Percentiles rank a stretch among this genome's conserved stretches.
Conservation (phyloP, 2,797 vertebrate species). For the Aphelocoma californica region DNA sequence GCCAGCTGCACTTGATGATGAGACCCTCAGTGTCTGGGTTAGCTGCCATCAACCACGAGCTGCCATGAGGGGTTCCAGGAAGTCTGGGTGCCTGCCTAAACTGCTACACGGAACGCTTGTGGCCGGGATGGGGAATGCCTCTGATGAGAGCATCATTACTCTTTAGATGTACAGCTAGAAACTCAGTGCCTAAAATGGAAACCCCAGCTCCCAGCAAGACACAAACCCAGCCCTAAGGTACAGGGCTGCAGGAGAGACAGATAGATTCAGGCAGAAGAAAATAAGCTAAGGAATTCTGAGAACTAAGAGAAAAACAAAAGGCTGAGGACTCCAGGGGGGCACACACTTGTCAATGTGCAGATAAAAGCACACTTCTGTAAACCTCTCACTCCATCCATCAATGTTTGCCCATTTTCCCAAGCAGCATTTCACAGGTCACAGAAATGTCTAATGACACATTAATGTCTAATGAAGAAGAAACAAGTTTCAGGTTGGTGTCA, state of each 20-base stretch:
- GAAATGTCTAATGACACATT: not conserved
- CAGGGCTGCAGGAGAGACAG: not conserved
- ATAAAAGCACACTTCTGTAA: not conserved
- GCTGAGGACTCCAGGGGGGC: not conserved
- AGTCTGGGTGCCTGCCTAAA: not conserved
- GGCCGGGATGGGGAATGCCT: not conserved
- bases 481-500: not conserved
- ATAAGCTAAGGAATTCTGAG: not conserved
- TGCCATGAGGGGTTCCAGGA: not conserved
- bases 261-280: not conserved
- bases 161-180: not conserved
- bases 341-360: not conserved
- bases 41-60: not conserved
- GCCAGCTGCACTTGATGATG: not conserved
- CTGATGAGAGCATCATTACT: not conserved
- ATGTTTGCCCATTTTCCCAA: not conserved
- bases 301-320: not conserved
- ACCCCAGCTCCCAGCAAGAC: not conserved
- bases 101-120: rapidly evolving
- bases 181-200: not conserved
- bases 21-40: not conserved
- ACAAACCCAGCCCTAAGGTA: not conserved
- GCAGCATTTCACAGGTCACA: not conserved
- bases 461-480: not conserved
- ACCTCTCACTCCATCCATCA: not conserved